Conservation (phyloP, 2,113 vertebrate species). For the Rhabdomys dilectus region DNA sequence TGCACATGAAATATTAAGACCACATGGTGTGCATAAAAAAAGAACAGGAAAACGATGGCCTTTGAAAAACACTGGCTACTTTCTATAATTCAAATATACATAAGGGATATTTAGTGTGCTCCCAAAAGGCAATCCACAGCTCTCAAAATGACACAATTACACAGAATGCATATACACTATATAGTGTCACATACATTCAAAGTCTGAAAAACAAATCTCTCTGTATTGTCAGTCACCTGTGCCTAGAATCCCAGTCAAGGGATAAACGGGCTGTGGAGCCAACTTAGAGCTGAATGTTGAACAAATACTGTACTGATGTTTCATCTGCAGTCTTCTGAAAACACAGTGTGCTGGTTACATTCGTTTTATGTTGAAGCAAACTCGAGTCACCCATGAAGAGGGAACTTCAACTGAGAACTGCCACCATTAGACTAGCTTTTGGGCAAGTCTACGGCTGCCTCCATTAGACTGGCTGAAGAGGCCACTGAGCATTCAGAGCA, state of each 20-base stretch:
- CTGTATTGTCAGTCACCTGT: no score
- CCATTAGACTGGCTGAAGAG: neutral
- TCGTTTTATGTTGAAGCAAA: neutral
- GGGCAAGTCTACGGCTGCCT: neutral
- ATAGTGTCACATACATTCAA: no score
- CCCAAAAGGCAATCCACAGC: neutral
- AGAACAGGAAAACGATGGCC: neutral
- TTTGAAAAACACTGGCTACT: neutral
- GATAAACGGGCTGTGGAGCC: accelerated
- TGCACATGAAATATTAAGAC: neutral
- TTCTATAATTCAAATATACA: neutral
- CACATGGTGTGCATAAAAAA: neutral
- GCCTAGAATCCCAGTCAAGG: neutral
- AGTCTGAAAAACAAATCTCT: neutral
- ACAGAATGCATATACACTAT: neutral
- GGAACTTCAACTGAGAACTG: neutral
- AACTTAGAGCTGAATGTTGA: accelerated
- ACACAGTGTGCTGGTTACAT: neutral
- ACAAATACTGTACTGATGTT: neutral
- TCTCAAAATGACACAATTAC: neutral
- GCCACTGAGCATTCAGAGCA: neutral
- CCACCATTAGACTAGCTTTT: neutral
- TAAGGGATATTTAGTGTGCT: neutral
- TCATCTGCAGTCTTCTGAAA: no score
- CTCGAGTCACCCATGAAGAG: neutral